Percentiles rank a stretch among this genome's conserved stretches.
These are phyloP conservation scores for Drosophila albomicans DNA, from an alignment of 1,140 invertebrate species.

Conservation along the genomic window DNA sequence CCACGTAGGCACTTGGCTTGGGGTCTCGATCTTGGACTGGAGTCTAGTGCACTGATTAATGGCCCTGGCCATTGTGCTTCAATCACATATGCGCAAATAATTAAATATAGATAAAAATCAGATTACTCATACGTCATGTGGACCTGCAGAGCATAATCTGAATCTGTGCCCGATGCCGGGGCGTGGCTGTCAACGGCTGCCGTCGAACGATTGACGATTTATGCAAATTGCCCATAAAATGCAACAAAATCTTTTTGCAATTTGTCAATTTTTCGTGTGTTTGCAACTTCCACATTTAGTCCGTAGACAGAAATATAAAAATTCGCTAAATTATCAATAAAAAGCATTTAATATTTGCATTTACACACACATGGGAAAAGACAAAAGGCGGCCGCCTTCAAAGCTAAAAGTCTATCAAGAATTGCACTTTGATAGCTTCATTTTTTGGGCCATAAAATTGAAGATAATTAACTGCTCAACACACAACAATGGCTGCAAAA, in stretches of 20 bases:
- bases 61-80: slow-evolving; percentile 73
- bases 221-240: slow-evolving; percentile 50
- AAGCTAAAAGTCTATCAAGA: slow-evolving; percentile 56
- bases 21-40: slow-evolving; percentile 15
- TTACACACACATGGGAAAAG: slow-evolving; percentile 16
- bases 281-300: background rate
- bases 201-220: slow-evolving; percentile 18
- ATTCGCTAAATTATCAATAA: slow-evolving; percentile 39
- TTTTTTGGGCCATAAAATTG: slow-evolving; percentile 64
- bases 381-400: slow-evolving; percentile 64
- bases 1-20: slow-evolving; percentile 62
- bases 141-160: background rate
- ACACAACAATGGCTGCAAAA: slow-evolving; percentile 5
- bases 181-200: slow-evolving; percentile 49
- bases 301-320: background rate
- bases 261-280: slow-evolving; percentile 40
- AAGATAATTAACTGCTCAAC: slow-evolving; percentile 9
- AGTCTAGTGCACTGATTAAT: slow-evolving; percentile 67
- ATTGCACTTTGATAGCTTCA: slow-evolving; percentile 52
- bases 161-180: slow-evolving; percentile 1
- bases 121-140: slow-evolving; percentile 67
- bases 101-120: slow-evolving; percentile 78
- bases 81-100: slow-evolving; percentile 71
- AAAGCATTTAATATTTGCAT: slow-evolving; percentile 59
- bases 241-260: slow-evolving; percentile 48